Evolutionary conservation across 1,140 invertebrate genomes (phyloP).

Genomic region (Euschistus heros): DNA sequence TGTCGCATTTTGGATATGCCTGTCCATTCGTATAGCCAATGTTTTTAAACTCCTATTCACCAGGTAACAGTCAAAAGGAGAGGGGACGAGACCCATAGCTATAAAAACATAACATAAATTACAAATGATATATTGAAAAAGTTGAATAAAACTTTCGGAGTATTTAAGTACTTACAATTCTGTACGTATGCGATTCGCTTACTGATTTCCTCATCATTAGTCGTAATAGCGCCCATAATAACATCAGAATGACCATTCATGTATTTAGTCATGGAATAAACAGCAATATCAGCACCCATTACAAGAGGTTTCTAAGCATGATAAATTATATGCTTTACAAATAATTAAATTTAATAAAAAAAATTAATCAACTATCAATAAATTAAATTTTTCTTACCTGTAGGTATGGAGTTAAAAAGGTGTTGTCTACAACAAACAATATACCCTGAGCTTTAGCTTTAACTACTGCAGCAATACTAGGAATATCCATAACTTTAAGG

Average conservation of each 20-base stretch:
- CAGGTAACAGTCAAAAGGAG: conserved; percentile 91
- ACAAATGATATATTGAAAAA: not conserved
- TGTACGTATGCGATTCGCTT: conserved; percentile 73
- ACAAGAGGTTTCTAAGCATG: conserved; percentile 60
- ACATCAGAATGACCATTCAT: conserved; percentile 98
- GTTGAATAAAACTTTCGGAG: not conserved
- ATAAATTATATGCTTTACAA: not conserved
- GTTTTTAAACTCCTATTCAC: conserved; percentile 94
- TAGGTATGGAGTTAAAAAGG: conserved; percentile 91
- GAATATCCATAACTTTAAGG: conserved; percentile 86
- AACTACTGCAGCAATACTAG: conserved; percentile 53
- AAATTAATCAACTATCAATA: conserved; percentile 18
- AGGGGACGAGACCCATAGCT: conserved; percentile 86
- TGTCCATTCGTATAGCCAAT: conserved; percentile 78
- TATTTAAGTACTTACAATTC: conserved; percentile 55
- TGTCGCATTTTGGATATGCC: conserved; percentile 70
- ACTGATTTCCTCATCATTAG: conserved; percentile 60
- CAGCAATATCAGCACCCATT: conserved; percentile 81
- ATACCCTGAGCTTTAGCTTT: conserved; percentile 50
- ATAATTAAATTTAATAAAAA: not conserved
- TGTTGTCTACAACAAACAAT: conserved; percentile 91
- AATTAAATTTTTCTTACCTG: conserved; percentile 44
- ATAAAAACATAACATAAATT: conserved; percentile 30
- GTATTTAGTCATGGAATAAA: conserved; percentile 95
- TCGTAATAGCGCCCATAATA: conserved; percentile 84